These are phyloP conservation scores for Geodia barretti DNA, from an alignment of 37 sponge, comb jelly and placozoan species.

Conservation along the genomic window DNA sequence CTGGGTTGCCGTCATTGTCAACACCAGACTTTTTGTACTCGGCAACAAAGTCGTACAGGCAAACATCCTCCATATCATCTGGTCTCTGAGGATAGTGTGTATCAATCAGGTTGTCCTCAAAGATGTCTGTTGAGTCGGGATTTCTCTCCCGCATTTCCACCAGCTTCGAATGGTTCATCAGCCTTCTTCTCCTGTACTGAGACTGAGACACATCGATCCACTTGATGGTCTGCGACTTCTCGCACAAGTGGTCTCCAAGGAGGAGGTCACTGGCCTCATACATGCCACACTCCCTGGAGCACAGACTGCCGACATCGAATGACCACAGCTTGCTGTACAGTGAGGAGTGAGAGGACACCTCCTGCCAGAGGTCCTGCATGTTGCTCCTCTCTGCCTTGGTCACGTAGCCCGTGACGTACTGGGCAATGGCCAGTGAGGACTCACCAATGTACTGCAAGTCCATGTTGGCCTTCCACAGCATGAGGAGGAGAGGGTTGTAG, in stretches of 20 bases:
- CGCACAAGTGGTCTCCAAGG: slow-evolving; percentile 22
- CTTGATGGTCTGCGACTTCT: slow-evolving; percentile 19
- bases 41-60: too few relatives aligned
- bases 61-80: slow-evolving; percentile 3
- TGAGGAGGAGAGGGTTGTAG: slow-evolving; percentile 42
- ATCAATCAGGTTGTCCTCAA: slow-evolving; percentile 25
- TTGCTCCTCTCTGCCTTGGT: slow-evolving; percentile 49
- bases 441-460: slow-evolving; percentile 53
- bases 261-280: slow-evolving; percentile 4
- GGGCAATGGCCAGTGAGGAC: slow-evolving; percentile 20
- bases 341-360: too few relatives aligned
- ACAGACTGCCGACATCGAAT: too few relatives aligned
- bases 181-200: slow-evolving; percentile 18
- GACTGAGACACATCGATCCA: slow-evolving; percentile 32
- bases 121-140: slow-evolving; percentile 23
- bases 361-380: slow-evolving; percentile 25
- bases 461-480: slow-evolving; percentile 53
- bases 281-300: too few relatives aligned
- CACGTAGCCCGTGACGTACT: slow-evolving; percentile 42
- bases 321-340: too few relatives aligned
- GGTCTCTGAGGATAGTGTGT: slow-evolving; percentile 36
- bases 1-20: background rate
- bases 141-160: background rate
- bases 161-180: slow-evolving; percentile 8
- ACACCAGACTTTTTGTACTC: background rate